Conservation (phyloP, 2,797 vertebrate genomes). For the Ibycter americanus region DNA sequence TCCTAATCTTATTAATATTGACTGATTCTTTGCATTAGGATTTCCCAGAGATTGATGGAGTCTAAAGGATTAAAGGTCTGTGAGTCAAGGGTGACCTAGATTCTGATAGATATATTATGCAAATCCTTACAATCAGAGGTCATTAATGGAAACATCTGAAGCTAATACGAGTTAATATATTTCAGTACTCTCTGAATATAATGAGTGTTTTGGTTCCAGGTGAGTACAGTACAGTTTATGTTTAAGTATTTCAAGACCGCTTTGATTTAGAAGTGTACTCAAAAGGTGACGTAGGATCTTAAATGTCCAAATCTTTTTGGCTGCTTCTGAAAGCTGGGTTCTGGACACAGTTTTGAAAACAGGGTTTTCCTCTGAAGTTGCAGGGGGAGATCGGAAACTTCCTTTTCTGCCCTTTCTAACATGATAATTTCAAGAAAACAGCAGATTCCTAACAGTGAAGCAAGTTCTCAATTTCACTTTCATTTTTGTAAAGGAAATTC, state of each 20-base stretch:
- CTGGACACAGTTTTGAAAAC: neutral
- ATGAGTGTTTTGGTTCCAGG: neutral
- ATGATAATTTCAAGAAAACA: neutral
- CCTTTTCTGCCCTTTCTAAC: neutral
- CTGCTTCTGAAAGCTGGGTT: neutral
- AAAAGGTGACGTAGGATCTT: neutral
- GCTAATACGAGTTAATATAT: constrained; percentile 12
- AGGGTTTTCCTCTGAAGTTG: neutral
- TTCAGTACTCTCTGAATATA: constrained; percentile 1
- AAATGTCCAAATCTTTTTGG: neutral
- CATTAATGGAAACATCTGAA: constrained; percentile 41
- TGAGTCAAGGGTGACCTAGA: constrained; percentile 61
- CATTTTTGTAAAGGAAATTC: neutral
- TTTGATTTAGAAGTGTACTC: neutral
- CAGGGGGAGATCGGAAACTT: neutral
- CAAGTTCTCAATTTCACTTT: neutral
- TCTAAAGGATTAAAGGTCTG: constrained; percentile 50
- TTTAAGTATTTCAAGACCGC: neutral
- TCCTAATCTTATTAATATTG: constrained; percentile 28
- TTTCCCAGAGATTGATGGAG: constrained; percentile 42
- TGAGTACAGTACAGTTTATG: neutral
- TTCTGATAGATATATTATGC: constrained; percentile 53
- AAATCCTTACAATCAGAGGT: constrained; percentile 52
- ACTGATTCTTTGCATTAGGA: constrained; percentile 44
- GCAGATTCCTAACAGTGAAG: neutral